Evolutionary conservation across 2,797 vertebrate genomes (phyloP), one percentile per base, ranked within the genome.

Genomic region (Hirundo rustica): DNA sequence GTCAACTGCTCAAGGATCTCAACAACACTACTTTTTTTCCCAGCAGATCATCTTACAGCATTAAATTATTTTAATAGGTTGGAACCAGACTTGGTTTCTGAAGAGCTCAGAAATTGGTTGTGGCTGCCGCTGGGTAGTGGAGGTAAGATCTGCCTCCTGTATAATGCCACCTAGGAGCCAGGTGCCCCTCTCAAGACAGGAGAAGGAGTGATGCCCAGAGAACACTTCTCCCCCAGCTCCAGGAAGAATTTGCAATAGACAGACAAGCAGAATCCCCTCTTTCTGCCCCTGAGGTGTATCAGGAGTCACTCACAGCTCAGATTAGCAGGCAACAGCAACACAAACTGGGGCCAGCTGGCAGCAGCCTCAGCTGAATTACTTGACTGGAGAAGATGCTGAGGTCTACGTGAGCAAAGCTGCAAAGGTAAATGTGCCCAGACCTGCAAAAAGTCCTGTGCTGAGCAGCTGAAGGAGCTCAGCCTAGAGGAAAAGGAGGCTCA

Each of bases 341-440:
- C n/a, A 36, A 55, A 40, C 79, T 30, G 79, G 51, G 86, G 92
- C 92, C 95, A 96, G 83, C 78, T 94, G 92, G 91, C 64, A 2
- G 32, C 70, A 45, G 22, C 25, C 71, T 73, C 75, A 42, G 44
- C 51, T 85, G 40, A 80, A 55, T 47, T 48, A 16, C 48, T 81
- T n/a, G 29, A 51, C 47, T 60, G 73, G 51, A 85, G 82, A 84
- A 88, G 87, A 64, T 44, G 67, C 40, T 0, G 23, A 86, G 34
- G 51, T 85, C 79, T 86, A 29, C 3, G 2, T 6, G 71, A 92
- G 53, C 71, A 84, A 55, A 90, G 21, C 60, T 85, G 81, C 70
- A 73, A 62, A 87, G 40, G 40, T 81, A 20, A 70, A 86, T 21
- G 47, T 73, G 70, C n/a, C 79, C 89, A 88, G 93, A 92, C 66